Base-by-base conservation (phyloP, 2,113 vertebrate genomes). In the Condylura cristata region DNA sequence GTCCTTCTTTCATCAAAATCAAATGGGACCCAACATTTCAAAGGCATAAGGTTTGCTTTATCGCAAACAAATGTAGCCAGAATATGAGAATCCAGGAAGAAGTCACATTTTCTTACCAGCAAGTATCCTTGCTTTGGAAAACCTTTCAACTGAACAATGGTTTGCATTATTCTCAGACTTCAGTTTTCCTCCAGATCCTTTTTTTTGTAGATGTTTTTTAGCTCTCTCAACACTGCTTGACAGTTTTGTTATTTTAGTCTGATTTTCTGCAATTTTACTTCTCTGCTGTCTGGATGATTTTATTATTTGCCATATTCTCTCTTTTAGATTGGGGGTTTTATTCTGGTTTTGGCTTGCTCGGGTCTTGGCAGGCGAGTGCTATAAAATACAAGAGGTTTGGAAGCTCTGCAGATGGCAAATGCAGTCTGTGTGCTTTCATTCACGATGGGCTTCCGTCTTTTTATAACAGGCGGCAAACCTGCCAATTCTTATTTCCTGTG, bases 361-460 rank as follows among this genome's bases (percentile, higher is more conserved):
- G 41, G 26, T 93, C 84, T 97, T 95, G 94, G 96, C 96, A 97
- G 84, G 46, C 66, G 72, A 22, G 22, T 46, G 90, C 89, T 97
- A 94, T 95, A 95, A 98, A 97, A 96, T 94, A 96, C 18, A 93
- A 97, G 94, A 97, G 87, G 5, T 96, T 91, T 97, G 97, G 96
- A 97, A 98, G 91, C 63, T 81, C 41, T 95, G 83, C 92, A 98
- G 91, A 96, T 97, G 89, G 86, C 65, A 96, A 96, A 95, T 96
- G 75, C 24, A 93, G 13, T 81, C 68, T 95, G 37, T 94, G 72
- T 91, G 46, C 76, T 97, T 96, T 93, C 60, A 89, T 97, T 97
- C 10, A 0, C 80, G 95, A 95, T 20, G 60, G 79, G 61, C 88
- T 97, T 97, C 95, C 20, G 6, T 85, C 82, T 76, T 93, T 97